Evolutionary conservation across 2,797 vertebrate species (phyloP), one percentile per base, ranked within the genome.

Genomic region (Periophthalmus magnuspinnatus): DNA sequence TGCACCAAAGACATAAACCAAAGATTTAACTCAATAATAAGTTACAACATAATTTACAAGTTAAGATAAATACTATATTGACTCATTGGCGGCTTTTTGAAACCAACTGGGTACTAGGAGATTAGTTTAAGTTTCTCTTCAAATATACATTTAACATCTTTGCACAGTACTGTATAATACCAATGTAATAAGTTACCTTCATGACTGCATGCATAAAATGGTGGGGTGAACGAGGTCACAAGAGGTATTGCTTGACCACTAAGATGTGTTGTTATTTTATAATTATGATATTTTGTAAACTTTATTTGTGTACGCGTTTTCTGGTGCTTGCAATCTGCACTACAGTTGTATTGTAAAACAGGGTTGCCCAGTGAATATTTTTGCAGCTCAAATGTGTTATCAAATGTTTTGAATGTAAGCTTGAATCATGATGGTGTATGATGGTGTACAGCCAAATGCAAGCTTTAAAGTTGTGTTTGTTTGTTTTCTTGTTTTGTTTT

Each of bases 311-410:
- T 75, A 60, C 66, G 65, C 60, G 81, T 86, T 79, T 62, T 69
- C 78, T 80, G 78, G 84, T 82, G 80, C 81, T 86, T 3, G 38
- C 69, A 79, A 79, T 82, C 61, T 77, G 33, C 74, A 74, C 33
- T 33, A 67, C 38, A 50, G 38, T 79, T 83, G 75, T 73, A 74
- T 84, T 76, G 80, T 5, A 50, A 68, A 79, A 72, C 64, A 34
- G 65, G 77, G 68, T 80, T 86, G 57, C 45, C 69, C 70, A 72
- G 58, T 41, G 5, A 24, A 65, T 80, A 71, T 77, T 17, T 64
- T 76, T 50, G 10, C 6, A 52, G n/a, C 24, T 78, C 73, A 21
- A 6, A 17, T 56, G 5, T 69, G 16, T 34, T 38, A 38, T n/a
- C 52, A n/a, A 6, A 67, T 57, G 41, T 78, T 50, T 74, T 67